These are phyloP conservation scores for Cacoxenus indagator DNA, from an alignment of 2,888 invertebrate species.

Conservation along the genomic window DNA sequence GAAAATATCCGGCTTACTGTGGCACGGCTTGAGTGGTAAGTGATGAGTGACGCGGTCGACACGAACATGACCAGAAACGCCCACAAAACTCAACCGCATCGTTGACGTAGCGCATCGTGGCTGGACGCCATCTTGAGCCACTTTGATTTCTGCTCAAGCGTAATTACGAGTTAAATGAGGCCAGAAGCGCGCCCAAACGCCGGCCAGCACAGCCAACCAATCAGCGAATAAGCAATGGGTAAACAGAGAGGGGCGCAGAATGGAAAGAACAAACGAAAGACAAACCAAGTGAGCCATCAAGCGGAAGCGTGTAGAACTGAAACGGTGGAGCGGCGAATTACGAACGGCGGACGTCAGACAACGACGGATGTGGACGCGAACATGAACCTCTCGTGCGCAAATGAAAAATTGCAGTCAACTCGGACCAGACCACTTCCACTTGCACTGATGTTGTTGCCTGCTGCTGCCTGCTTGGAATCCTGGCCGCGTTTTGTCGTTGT, in stretches of 20 bases:
- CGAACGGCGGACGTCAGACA: background rate
- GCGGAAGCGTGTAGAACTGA: constrained; percentile 53
- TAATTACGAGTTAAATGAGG: constrained; percentile 68
- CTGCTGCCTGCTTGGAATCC: constrained; percentile 58
- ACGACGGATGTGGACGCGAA: constrained; percentile 27
- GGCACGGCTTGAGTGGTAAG: background rate
- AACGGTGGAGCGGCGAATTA: background rate
- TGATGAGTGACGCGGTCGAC: background rate
- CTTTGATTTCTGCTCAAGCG: constrained; percentile 61
- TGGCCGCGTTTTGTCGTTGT: constrained; percentile 57
- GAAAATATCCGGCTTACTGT: constrained; percentile 10
- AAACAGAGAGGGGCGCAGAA: background rate
- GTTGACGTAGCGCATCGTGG: constrained; percentile 13
- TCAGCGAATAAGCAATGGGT: background rate
- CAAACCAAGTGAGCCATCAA: constrained; percentile 49
- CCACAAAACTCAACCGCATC: background rate
- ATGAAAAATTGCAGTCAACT: constrained; percentile 54
- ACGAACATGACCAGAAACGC: background rate
- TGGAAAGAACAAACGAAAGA: background rate
- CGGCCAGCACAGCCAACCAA: constrained; percentile 25
- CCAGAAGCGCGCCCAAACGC: constrained; percentile 49
- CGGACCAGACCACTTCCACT: constrained; percentile 26
- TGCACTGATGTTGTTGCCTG: background rate
- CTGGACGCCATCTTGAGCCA: constrained; percentile 59
- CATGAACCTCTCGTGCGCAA: constrained; percentile 32